Evolutionary conservation across 2,888 invertebrate species (phyloP).

Genomic region (Hybos culiciformis): DNA sequence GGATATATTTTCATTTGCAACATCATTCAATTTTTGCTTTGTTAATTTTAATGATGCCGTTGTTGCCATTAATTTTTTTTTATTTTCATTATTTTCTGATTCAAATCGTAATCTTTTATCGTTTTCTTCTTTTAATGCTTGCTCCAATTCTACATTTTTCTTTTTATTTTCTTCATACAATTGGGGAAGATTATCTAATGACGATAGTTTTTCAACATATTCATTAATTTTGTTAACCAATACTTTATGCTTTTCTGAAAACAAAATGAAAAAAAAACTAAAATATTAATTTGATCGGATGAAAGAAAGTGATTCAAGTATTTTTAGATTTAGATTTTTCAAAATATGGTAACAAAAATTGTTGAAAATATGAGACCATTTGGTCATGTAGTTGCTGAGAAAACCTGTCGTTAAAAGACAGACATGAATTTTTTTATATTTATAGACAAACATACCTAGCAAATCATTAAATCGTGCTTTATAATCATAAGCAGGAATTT

Average conservation of each 20-base stretch:
- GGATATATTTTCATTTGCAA: slow-evolving; percentile 10
- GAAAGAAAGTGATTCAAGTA: no score
- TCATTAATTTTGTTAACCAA: slow-evolving; percentile 41
- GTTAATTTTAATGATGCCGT: no score
- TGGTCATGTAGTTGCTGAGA: no score
- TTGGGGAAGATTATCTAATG: slow-evolving; percentile 39
- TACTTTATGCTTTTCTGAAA: slow-evolving; percentile 44
- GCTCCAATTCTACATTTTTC: slow-evolving; percentile 24
- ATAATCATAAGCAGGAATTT: slow-evolving; percentile 49
- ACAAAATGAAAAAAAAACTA: no score
- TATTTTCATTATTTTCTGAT: neutral
- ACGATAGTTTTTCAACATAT: slow-evolving; percentile 37
- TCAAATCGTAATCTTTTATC: slow-evolving; percentile 21
- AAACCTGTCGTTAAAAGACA: no score
- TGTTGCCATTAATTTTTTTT: slow-evolving; percentile 18
- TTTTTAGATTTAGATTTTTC: no score
- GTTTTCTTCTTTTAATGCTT: slow-evolving; percentile 22
- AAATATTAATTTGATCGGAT: no score
- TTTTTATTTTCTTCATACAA: slow-evolving; percentile 38
- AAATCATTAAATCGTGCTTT: slow-evolving; percentile 48
- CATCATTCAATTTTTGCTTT: no score
- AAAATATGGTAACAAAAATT: no score
- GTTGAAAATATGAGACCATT: no score
- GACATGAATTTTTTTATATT: no score
- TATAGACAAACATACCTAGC: no score